Percentiles rank a stretch among this genome's conserved stretches.
Evolutionary conservation across 2,113 vertebrate genomes (phyloP).

Genomic region (Aplodontia rufa): DNA sequence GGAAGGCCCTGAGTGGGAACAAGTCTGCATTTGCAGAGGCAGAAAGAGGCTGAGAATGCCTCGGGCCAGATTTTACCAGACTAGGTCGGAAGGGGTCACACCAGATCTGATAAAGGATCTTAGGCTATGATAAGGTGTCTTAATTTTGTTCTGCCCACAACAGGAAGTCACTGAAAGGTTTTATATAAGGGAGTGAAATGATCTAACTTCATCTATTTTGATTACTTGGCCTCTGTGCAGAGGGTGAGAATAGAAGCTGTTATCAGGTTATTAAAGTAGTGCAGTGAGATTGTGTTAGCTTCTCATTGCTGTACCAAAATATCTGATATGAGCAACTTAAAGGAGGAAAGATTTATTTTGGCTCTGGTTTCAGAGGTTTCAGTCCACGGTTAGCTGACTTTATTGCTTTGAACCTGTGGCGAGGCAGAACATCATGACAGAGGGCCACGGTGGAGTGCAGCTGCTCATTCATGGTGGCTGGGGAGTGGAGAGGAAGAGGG

Average conservation of each 20-base stretch:
- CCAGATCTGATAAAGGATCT: neutral
- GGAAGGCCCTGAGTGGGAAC: neutral
- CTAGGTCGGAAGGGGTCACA: neutral
- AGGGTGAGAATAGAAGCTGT: neutral
- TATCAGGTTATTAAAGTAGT: no score
- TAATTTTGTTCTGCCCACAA: neutral
- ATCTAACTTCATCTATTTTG: neutral
- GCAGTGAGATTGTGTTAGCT: neutral
- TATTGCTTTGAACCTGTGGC: neutral
- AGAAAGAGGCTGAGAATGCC: neutral
- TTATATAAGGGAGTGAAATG: neutral
- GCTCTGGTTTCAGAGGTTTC: neutral
- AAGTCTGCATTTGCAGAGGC: neutral
- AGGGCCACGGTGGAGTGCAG: neutral
- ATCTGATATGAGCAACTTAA: neutral
- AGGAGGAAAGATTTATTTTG: neutral
- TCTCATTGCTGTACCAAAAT: neutral
- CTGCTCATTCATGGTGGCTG: neutral
- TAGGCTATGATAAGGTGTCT: neutral
- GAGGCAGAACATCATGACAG: neutral
- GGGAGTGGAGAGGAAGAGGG: no score
- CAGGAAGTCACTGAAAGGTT: slow-evolving; percentile 5
- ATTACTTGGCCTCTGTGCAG: neutral
- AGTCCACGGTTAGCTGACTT: neutral
- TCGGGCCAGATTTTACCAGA: neutral